These are phyloP conservation scores for Porites australiensis DNA, from an alignment of 64 coral and sea anemone genomes.

Conservation along the genomic window DNA sequence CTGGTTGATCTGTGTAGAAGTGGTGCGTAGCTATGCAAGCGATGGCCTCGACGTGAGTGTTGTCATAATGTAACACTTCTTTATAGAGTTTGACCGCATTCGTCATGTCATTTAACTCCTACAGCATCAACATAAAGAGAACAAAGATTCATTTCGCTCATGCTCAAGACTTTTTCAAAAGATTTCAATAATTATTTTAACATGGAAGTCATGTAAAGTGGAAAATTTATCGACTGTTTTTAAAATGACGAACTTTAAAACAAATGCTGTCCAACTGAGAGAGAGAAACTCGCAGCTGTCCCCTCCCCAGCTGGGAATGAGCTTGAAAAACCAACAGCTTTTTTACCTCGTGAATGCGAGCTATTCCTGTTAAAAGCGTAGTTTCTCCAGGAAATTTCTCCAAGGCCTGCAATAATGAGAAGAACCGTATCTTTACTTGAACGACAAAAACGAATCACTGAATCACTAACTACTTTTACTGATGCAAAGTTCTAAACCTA, in stretches of 20 bases:
- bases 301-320: no score
- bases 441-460: background rate
- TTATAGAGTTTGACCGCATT: constrained; percentile 90
- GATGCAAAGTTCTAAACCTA: no score
- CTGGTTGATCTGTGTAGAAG: constrained; percentile 98
- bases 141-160: background rate
- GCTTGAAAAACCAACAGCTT: background rate
- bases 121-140: background rate
- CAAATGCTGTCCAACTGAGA: no score
- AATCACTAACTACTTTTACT: no score
- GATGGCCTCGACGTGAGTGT: constrained; percentile 95
- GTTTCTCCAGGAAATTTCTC: constrained; percentile 99
- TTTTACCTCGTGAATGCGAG: constrained; percentile 93
- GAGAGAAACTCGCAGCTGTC: no score
- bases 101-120: constrained; percentile 93
- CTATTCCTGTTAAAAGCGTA: constrained; percentile 92
- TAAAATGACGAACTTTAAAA: no score
- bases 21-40: constrained; percentile 98
- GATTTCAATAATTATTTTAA: no score
- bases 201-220: no score
- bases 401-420: constrained; percentile 69
- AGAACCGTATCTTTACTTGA: background rate
- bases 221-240: no score
- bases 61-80: constrained; percentile 91
- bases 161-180: background rate